Base-by-base conservation (phyloP, 2,113 vertebrate species). In the Thalassarche chlororhynchos region DNA sequence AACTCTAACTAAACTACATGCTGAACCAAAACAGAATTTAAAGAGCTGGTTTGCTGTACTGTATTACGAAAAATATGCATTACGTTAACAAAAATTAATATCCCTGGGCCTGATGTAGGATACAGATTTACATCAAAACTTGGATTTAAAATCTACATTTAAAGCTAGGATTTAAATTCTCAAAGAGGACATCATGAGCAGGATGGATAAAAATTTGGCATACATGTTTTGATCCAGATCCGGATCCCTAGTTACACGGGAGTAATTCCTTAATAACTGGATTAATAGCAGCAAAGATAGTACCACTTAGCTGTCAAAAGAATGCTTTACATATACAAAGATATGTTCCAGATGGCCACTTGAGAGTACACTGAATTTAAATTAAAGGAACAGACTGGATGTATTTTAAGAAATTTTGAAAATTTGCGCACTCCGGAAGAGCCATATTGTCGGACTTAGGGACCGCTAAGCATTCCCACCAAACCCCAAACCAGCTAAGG, bases 401-500 rank as follows among this genome's bases (percentile, higher is more conserved):
- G 81, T 72, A 60, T 72, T 90, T 91, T 44, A 46, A 84, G 64
- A 42, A 36, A 81, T 17, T 29, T 25, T 46, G 46, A 49, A 76
- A 79, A 60, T 8, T 15, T 74, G 55, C 38, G 57, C 7, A 6
- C 11, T 47, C 14, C 32, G 17, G 15, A 75, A 78, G 26, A 54
- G 19, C 20, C 8, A 0, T 11, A 36, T 38, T 38, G 40, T 52
- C 24, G 24, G 28, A 60, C 0, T 2, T 8, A 2, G 61, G 14
- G 34, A 46, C 26, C 24, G 21, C 17, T 7, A 13, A 40, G 13
- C 28, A 34, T 32, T 72, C 28, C 57, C 36, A 61, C 10, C 13
- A 49, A 84, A 80, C 8, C 14, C 76, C 34, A 68, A 89, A 10
- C 7, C 60, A 82, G 0, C 5, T 5, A 34, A 57, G 34, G 16